Evolutionary conservation across 2,797 vertebrate genomes (phyloP).

Genomic region (Heteromormyrus szaboi): DNA sequence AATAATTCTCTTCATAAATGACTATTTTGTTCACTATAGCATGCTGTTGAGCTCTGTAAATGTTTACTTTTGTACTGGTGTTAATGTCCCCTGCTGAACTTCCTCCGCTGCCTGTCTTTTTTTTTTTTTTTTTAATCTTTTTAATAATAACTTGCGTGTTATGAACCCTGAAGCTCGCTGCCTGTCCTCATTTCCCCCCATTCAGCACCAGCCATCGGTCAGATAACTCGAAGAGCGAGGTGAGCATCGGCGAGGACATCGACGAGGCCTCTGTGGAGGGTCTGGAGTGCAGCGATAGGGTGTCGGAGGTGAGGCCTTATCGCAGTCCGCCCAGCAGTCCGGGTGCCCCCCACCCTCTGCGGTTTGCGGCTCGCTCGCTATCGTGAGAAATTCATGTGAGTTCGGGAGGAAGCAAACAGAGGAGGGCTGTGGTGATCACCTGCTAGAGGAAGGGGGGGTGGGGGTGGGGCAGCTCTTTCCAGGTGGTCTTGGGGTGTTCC

Average conservation of each 20-base stretch:
- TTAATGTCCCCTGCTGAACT: neutral
- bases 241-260: slow-evolving; percentile 87
- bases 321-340: neutral
- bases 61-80: neutral
- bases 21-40: neutral
- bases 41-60: neutral
- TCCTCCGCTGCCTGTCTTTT: neutral
- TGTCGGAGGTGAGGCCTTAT: slow-evolving; percentile 34
- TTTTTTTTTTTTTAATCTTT: too few species aligned
- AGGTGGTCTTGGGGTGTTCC: neutral
- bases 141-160: neutral
- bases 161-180: neutral
- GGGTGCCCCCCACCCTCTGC: neutral
- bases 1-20: neutral
- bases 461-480: neutral
- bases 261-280: slow-evolving; percentile 80
- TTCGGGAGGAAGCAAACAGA: neutral
- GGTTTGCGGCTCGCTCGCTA: neutral
- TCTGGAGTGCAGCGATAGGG: slow-evolving; percentile 76
- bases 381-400: neutral
- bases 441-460: neutral
- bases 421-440: neutral
- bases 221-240: slow-evolving; percentile 73
- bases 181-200: neutral
- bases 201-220: slow-evolving; percentile 72